Base-by-base conservation (phyloP, 2,888 invertebrate genomes). In the Gastracanthus pulcherrimus region DNA sequence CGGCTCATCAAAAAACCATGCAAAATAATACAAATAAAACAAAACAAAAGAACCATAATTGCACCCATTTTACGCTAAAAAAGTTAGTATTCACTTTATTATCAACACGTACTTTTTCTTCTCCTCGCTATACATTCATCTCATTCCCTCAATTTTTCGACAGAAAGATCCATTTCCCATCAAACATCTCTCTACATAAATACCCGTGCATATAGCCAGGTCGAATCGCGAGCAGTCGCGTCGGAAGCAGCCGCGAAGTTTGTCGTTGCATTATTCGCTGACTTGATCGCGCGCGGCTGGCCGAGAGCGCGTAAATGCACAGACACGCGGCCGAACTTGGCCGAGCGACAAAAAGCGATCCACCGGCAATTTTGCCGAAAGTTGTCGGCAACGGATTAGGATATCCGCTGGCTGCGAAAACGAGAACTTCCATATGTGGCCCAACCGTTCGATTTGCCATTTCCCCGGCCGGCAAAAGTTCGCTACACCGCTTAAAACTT, bases 191-290 rank as follows among this genome's bases (percentile, higher is more conserved):
- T 41, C 41, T 16, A 41, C 16, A 16, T 3, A 3, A 16, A 41
- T 41, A 41, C 16, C 16, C 13, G 41, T 11, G 41, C 41, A 41
- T 11, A n/a, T n/a, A 41, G 13, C 3, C 16, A 41, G 11, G 41
- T 16, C 5, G 16, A 41, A 41, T 11, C 41, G 41, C 41, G 41
- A 41, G 41, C 16, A 41, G 41, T 4, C 11, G 16, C 41, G 0
- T 4, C 41, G 16, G 16, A 41, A 11, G 7, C 48, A 6, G n/a
- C 70, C 1, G 29, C 62, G 58, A 87, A 86, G 83, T 88, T n/a
- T 86, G 80, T 79, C 75, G 76, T 69, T 60, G 81, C 80, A 86
- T 86, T 87, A 88, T 87, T 86, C 85, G 81, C 71, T n/a, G n/a
- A 81, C 85, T 85, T 81, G 82, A 85, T 23, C 19, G 41, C n/a